These are phyloP conservation scores for Phalacrocorax aristotelis DNA, from an alignment of 2,113 vertebrate genomes.

Conservation along the genomic window DNA sequence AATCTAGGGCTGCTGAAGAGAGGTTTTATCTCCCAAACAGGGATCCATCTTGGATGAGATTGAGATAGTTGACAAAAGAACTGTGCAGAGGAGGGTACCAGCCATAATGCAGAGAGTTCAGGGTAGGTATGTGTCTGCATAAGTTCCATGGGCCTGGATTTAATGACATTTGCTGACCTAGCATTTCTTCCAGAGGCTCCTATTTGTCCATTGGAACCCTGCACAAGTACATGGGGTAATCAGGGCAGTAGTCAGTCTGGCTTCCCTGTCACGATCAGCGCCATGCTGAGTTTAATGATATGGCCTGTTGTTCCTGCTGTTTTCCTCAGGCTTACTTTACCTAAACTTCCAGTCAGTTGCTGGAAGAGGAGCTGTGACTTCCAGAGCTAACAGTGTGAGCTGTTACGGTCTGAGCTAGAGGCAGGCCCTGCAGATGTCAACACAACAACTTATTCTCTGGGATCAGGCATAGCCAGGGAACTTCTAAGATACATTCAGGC, in stretches of 20 bases:
- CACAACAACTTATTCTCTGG: background rate
- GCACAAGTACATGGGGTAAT: fast-evolving
- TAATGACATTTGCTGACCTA: background rate
- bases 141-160: background rate
- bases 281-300: background rate
- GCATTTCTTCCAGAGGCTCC: background rate
- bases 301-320: background rate
- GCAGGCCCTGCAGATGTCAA: background rate
- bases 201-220: background rate
- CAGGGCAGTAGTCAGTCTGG: background rate
- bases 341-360: background rate
- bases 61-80: background rate
- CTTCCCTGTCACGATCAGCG: background rate
- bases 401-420: background rate
- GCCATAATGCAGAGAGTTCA: background rate
- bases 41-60: background rate
- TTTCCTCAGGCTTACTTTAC: background rate
- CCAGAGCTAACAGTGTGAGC: background rate
- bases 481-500: background rate
- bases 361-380: background rate
- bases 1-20: background rate
- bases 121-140: background rate
- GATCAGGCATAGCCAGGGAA: too few species aligned
- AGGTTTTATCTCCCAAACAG: background rate
- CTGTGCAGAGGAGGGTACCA: fast-evolving